Evolutionary conservation across 2,113 vertebrate species (phyloP), one percentile per base, ranked within the genome.

Genomic region (Labrus mixtus): DNA sequence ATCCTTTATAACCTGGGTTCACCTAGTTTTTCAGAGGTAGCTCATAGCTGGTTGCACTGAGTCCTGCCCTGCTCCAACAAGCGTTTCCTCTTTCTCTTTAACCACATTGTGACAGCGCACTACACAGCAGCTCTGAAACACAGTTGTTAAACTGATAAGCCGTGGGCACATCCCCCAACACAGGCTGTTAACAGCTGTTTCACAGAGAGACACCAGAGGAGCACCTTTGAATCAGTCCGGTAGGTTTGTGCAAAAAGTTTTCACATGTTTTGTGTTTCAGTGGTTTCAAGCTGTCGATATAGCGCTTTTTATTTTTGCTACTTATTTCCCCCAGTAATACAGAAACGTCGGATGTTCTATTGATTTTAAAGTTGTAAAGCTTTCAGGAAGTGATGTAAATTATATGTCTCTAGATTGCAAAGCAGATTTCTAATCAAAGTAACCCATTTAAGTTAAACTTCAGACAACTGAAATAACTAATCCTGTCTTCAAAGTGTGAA

Each of bases 31-130:
- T 25, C 25, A 25, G 25, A 25, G 25, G 25, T 3, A 25, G 41
- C 41, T 43, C 9, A 10, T 43, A 2, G 46, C 17, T 50, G n/a
- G 19, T 9, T 50, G 29, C 50, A 54, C 36, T 46, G 7, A 51
- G 48, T 20, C 46, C 75, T 55, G 62, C 63, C 62, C 48, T 61
- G 53, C 81, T 86, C 53, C 10, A 46, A 61, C 50, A 19, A 81
- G 59, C 45, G 15, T 72, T 91, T 92, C 87, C 89, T 87, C 85
- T 84, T 83, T 61, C 19, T 20, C 53, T 61, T 45, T 1, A 65
- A 81, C 81, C 81, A 57, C 79, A 84, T 55, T 57, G 50, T 59
- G 66, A 25, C 53, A 33, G 59, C 33, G 22, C 39, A 59, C 22
- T 20, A 6, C 37, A 76, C 46, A 43, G 66, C 67, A 76, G 55